Percentiles rank a stretch among this genome's conserved stretches.
phyloP scores from a whole-genome alignment of 2,113 vertebrate species.

The Okapia johnstoni region DNA sequence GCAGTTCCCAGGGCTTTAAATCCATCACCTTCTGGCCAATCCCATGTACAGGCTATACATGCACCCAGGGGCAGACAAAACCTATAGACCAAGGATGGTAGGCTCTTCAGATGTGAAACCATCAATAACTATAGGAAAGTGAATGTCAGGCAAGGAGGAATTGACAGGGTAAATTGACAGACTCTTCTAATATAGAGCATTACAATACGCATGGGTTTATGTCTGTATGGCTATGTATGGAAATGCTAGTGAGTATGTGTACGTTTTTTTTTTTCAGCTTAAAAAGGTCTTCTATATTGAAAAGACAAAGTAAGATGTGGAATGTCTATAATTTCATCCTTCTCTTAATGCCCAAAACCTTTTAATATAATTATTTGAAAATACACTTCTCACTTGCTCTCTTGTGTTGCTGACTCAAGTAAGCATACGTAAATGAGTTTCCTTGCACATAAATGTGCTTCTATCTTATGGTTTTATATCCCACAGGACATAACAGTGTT shows the following conservation, averaged over 20 bases:
- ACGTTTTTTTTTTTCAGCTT: neutral
- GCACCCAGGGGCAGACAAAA: neutral
- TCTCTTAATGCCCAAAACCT: neutral
- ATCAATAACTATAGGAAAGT: neutral
- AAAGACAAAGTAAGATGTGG: neutral
- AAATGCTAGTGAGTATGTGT: neutral
- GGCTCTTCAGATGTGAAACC: neutral
- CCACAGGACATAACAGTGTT: neutral
- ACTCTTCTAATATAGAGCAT: neutral
- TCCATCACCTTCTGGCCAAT: neutral
- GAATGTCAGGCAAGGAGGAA: neutral
- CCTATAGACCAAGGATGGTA: neutral
- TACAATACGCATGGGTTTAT: neutral
- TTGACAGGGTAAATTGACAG: neutral
- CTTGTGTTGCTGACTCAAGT: neutral
- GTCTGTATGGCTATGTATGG: neutral
- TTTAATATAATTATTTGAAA: neutral
- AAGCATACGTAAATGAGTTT: neutral
- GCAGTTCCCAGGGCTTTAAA: neutral
- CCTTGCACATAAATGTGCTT: neutral
- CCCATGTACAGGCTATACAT: neutral
- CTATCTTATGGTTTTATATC: neutral
- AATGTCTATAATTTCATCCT: neutral
- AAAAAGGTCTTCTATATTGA: neutral
- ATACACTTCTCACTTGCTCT: neutral